Conservation (phyloP, 1,140 invertebrate species). For the Hylaeus volcanicus region DNA sequence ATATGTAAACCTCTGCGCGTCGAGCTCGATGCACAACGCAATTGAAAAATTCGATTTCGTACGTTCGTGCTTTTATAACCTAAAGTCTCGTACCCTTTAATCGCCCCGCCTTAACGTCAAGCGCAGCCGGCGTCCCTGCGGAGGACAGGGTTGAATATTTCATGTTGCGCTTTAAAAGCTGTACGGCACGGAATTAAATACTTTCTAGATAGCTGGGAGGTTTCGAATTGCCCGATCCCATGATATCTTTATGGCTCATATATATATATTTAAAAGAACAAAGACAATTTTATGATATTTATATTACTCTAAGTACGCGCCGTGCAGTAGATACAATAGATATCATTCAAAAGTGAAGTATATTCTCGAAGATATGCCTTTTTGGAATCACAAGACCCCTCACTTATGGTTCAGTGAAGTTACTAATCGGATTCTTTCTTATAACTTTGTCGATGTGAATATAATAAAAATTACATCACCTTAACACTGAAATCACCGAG, state of each 20-base stretch:
- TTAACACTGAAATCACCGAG: too few relatives aligned
- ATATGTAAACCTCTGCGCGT: neutral
- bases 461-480: too few relatives aligned
- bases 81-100: conserved; percentile 51
- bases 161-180: conserved; percentile 58
- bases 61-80: conserved; percentile 27
- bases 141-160: conserved; percentile 65
- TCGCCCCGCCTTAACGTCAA: conserved; percentile 60
- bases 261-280: too few relatives aligned
- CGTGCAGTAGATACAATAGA: too few relatives aligned
- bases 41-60: conserved; percentile 48
- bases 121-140: conserved; percentile 51
- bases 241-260: neutral
- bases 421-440: too few relatives aligned
- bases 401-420: too few relatives aligned
- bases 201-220: conserved; percentile 27
- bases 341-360: too few relatives aligned
- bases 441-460: too few relatives aligned
- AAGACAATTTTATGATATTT: too few relatives aligned
- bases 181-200: conserved; percentile 51
- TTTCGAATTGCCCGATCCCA: neutral
- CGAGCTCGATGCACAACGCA: neutral
- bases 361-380: too few relatives aligned
- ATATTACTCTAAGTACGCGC: too few relatives aligned
- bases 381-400: too few relatives aligned